Evolutionary conservation across 1,140 invertebrate species (phyloP).

Genomic region (Apis cerana): DNA sequence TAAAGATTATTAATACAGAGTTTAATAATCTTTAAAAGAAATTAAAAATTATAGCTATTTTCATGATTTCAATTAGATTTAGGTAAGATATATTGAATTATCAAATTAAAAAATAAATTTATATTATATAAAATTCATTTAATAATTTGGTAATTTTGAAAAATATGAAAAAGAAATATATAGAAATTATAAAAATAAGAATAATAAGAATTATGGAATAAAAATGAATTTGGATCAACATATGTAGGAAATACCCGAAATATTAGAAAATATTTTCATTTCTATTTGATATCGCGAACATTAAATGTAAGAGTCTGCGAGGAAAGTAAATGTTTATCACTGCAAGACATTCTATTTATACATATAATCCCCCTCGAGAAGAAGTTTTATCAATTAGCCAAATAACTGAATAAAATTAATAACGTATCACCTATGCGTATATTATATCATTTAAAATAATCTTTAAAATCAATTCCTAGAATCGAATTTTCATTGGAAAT

Average conservation of each 20-base stretch:
- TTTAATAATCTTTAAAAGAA: not conserved
- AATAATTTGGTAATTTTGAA: too few species aligned
- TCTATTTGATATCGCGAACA: not conserved
- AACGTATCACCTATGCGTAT: not conserved
- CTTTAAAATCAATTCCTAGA: not conserved
- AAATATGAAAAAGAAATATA: too few species aligned
- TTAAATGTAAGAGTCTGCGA: not conserved
- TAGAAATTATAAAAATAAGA: too few species aligned
- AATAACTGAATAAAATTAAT: not conserved
- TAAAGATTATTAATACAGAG: not conserved
- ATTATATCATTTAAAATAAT: too few species aligned
- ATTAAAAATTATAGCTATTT: too few species aligned
- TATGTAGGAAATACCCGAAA: not conserved
- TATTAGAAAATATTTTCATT: conserved; percentile 25
- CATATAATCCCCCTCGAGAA: not conserved
- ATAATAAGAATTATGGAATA: too few species aligned
- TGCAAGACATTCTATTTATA: conserved; percentile 6
- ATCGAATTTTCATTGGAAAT: not conserved
- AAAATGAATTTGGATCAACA: too few species aligned
- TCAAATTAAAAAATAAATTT: too few species aligned
- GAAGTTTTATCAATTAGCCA: not conserved
- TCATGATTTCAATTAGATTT: too few species aligned
- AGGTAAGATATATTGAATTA: too few species aligned
- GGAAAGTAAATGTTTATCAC: conserved; percentile 6
- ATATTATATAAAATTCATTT: too few species aligned